Evolutionary conservation across 2,113 vertebrate genomes (phyloP).

Genomic region (Talpa occidentalis): DNA sequence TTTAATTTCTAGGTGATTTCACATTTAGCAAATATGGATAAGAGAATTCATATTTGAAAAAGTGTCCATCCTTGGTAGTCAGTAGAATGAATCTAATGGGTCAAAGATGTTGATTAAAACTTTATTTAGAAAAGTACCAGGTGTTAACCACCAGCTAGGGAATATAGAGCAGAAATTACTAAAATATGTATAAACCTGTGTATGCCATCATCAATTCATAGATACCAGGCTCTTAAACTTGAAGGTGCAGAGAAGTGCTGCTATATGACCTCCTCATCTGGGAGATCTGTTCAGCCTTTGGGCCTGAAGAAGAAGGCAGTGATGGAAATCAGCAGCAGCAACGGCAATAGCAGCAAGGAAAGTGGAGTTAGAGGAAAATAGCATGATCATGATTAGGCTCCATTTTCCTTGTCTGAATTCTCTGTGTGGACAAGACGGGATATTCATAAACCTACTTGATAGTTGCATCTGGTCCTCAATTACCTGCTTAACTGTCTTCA

Average conservation of each 20-base stretch:
- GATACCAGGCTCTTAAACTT: neutral
- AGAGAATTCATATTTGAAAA: neutral
- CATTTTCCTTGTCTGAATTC: neutral
- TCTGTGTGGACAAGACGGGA: no score
- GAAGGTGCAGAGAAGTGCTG: neutral
- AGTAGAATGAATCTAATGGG: neutral
- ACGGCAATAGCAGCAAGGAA: neutral
- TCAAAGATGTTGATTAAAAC: neutral
- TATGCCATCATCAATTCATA: neutral
- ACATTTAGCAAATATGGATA: neutral
- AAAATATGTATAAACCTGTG: no score
- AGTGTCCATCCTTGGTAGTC: neutral
- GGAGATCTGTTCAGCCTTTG: neutral
- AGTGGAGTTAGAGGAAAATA: neutral
- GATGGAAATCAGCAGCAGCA: neutral
- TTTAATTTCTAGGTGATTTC: neutral
- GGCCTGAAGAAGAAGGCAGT: neutral
- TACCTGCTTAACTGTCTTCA: neutral
- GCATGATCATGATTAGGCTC: accelerated
- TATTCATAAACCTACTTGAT: neutral
- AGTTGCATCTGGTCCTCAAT: neutral
- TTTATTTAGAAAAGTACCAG: neutral
- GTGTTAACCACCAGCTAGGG: neutral
- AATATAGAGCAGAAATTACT: neutral
- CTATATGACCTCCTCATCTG: neutral